These are phyloP conservation scores for Melipona bicolor DNA, from an alignment of 2,888 invertebrate species.

Conservation along the genomic window DNA sequence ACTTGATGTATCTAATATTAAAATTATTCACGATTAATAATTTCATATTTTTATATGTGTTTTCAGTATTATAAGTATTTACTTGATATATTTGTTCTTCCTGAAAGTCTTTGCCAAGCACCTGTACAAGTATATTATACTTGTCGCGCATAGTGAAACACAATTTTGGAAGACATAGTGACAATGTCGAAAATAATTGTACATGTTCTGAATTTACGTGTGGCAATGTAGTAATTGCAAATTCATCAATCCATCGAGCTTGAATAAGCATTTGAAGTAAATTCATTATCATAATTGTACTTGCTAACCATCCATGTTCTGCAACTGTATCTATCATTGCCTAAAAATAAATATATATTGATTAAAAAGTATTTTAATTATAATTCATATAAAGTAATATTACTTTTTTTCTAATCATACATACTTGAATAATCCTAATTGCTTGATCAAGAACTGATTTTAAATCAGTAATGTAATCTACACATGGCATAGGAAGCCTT, in stretches of 20 bases:
- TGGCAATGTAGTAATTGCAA: conserved; percentile 91
- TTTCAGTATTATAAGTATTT: conserved; percentile 55
- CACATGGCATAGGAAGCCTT: conserved; percentile 92
- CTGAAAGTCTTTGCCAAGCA: conserved; percentile 88
- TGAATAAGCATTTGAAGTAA: conserved; percentile 96
- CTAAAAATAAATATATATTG: conserved; percentile 84
- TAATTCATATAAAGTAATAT: neutral
- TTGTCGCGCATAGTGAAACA: conserved; percentile 86
- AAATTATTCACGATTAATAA: conserved; percentile 9
- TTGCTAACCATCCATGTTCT: conserved; percentile 95
- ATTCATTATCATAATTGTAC: conserved; percentile 91
- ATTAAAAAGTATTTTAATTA: neutral
- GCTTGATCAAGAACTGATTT: conserved; percentile 99
- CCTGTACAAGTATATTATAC: conserved; percentile 87
- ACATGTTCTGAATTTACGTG: conserved; percentile 89
- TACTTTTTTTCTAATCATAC: conserved; percentile 3
- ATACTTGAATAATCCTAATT: conserved; percentile 95
- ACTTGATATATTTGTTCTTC: conserved; percentile 90
- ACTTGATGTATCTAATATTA: conserved; percentile 78
- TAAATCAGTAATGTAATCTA: conserved; percentile 98
- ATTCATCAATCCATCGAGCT: conserved; percentile 93
- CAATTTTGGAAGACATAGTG: conserved; percentile 86
- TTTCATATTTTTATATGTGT: neutral
- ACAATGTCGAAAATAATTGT: conserved; percentile 84
- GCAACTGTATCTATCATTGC: conserved; percentile 98